A percentile compares a stretch with the other conserved stretches of the same genome.
Conservation (phyloP, 2,113 vertebrate genomes). For the Danio rerio region GRCz12tu NC_133193.1:46206001-46206500, state of each 20-base stretch:
- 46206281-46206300: constrained; percentile 60
- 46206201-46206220: constrained; percentile 54
- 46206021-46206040: no score
- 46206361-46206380: constrained; percentile 49
- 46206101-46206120: no score
- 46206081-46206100: no score
- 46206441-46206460: neutral
- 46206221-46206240: constrained; percentile 65
- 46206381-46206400: constrained; percentile 37
- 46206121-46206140: constrained; percentile 54
- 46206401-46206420: constrained; percentile 34
- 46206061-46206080: no score
- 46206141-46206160: constrained; percentile 66
- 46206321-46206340: constrained; percentile 48
- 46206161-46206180: constrained; percentile 59
- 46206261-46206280: constrained; percentile 64
- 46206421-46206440: constrained; percentile 36
- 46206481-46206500: neutral
- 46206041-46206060: no score
- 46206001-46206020: no score
- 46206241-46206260: constrained; percentile 72
- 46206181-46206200: constrained; percentile 46
- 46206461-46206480: neutral
- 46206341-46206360: constrained; percentile 49
- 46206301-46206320: constrained; percentile 41